A percentile compares a stretch with the other conserved stretches of the same genome.
Evolutionary conservation across 2,888 invertebrate species (phyloP).

Genomic region (Ditylenchus weischeri): DNA sequence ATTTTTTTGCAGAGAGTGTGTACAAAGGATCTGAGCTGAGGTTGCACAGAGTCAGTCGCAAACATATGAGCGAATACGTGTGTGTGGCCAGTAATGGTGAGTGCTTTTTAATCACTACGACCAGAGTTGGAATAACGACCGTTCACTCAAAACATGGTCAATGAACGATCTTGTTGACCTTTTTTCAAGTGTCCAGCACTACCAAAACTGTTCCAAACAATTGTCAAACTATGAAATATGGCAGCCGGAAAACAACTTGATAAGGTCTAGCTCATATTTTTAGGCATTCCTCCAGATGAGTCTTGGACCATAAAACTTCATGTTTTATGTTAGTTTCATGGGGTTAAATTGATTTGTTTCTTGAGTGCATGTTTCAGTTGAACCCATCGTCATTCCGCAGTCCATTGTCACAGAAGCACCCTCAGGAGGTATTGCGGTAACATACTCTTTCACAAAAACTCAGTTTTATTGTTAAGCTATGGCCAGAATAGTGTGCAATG

Average conservation of each 20-base stretch:
- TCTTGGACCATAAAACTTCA: conserved; percentile 56
- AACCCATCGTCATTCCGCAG: conserved; percentile 52
- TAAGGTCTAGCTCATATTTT: too few species aligned
- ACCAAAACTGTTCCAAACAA: too few species aligned
- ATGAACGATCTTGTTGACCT: too few species aligned
- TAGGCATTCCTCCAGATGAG: conserved; percentile 54
- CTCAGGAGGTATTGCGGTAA: neutral
- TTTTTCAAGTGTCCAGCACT: too few species aligned
- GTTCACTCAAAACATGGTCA: too few species aligned
- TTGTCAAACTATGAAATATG: too few species aligned
- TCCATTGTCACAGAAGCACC: conserved; percentile 34
- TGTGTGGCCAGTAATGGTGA: conserved; percentile 56
- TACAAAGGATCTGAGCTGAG: conserved; percentile 51
- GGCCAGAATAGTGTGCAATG: conserved; percentile 43
- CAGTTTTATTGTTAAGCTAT: conserved; percentile 6
- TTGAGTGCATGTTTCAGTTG: conserved; percentile 36
- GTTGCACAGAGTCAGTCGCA: conserved; percentile 49
- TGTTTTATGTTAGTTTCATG: conserved; percentile 51
- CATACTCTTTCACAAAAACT: neutral
- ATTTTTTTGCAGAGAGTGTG: conserved; percentile 47
- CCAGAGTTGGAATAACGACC: too few species aligned
- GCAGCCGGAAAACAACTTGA: too few species aligned
- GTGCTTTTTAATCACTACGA: too few species aligned
- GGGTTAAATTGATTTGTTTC: neutral
- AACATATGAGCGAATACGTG: conserved; percentile 58